Conservation (phyloP, 2,888 invertebrate species). For the Drosophila multiciliata region DNA sequence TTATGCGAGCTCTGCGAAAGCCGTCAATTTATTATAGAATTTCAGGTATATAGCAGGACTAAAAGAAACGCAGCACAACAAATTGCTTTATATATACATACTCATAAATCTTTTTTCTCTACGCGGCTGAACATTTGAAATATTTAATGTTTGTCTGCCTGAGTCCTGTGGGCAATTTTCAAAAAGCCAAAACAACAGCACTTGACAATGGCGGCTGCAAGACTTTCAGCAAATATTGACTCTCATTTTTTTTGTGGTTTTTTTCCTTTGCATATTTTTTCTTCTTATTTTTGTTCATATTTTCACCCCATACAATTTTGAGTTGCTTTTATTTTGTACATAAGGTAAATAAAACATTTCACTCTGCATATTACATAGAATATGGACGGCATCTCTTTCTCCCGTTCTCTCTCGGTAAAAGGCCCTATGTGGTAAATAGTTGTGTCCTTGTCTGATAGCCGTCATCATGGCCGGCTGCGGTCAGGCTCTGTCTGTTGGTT, state of each 20-base stretch:
- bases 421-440: conserved; percentile 15
- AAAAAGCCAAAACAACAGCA: conserved; percentile 33
- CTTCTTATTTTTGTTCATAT: background rate
- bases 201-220: conserved; percentile 23
- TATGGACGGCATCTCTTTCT: conserved; percentile 34
- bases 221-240: conserved; percentile 72
- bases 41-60: background rate
- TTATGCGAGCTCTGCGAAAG: background rate
- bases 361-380: conserved; percentile 34
- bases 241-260: conserved; percentile 18
- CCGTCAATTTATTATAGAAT: background rate
- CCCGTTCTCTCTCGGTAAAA: conserved; percentile 6
- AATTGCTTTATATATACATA: background rate
- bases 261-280: background rate
- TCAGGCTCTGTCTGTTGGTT: conserved; percentile 38
- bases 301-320: conserved; percentile 13
- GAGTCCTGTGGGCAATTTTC: conserved; percentile 34
- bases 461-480: conserved; percentile 30
- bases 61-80: background rate
- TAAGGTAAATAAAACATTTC: conserved; percentile 63
- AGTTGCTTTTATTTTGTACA: conserved; percentile 15
- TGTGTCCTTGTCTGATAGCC: conserved; percentile 13
- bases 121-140: conserved; percentile 28
- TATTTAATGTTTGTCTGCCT: conserved; percentile 44
- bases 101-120: background rate